Base-by-base conservation (phyloP, 2,113 vertebrate species). In the Calyptommatus sinebrachiatus region DNA sequence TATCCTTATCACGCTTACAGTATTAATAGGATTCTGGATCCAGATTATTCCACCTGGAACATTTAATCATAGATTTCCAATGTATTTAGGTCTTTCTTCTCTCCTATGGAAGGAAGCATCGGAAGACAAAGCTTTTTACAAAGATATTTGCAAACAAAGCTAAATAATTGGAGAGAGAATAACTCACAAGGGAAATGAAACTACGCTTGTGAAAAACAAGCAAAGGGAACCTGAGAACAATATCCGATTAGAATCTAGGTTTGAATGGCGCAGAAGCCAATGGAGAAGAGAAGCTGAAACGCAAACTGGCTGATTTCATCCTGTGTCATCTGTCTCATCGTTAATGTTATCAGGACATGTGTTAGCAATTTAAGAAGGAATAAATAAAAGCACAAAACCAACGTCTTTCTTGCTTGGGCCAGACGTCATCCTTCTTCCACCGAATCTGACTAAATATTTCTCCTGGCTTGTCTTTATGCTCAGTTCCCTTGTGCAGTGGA, bases 351-450 rank as follows among this genome's bases (percentile, higher is more conserved):
- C 69, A 72, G n/a, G 63, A 7, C 8, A 68, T 29, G 2, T 78
- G 60, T 61, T 84, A 89, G 5, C 16, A 73, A 26, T 81, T 84
- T 76, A 61, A 74, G 71, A 60, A 41, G 67, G 4, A 61, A 1
- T 4, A 84, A 71, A 22, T 31, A 21, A 48, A 79, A 79, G 35
- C 3, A 61, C 0, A 1, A 24, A 14, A 53, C 73, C 74, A 11
- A 46, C 5, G 0, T 68, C 16, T 8, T 12, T 46, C 24, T 82
- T 75, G 60, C 46, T 63, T 14, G 65, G 14, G 26, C 1, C 78
- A 87, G 71, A 46, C 2, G 53, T 85, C 6, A 22, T 1, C 72
- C 66, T 63, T 76, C 73, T 69, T 76, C 68, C 61, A 45, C 1
- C n/a, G 5, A 76, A 69, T 29, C 28, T 81, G 31, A 46, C 35